Conservation (phyloP, 2,113 vertebrate species). For the Ceyx melanurus region DNA sequence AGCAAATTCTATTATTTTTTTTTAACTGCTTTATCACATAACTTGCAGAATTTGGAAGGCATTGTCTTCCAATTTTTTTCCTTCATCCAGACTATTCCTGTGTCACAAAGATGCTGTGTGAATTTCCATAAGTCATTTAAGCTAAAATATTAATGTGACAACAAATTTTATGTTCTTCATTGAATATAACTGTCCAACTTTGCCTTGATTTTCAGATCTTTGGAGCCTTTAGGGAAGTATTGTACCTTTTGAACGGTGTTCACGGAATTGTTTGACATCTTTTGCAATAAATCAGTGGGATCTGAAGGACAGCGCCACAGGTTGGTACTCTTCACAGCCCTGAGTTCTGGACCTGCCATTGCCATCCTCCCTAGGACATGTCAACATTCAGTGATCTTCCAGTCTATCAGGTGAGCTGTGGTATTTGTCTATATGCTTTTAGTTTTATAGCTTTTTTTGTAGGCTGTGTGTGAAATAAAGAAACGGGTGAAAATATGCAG, state of each 20-base stretch:
- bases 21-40: neutral
- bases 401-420: slow-evolving; percentile 16
- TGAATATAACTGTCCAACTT: neutral
- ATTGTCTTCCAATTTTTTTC: neutral
- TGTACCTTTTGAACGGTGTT: neutral
- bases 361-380: neutral
- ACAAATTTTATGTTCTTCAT: neutral
- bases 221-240: neutral
- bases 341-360: neutral
- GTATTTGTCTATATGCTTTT: neutral
- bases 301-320: neutral
- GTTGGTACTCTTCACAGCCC: neutral
- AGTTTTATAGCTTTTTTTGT: neutral
- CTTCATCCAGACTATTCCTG: neutral
- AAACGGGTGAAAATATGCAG: neutral
- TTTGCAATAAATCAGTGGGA: neutral
- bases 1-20: neutral
- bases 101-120: neutral
- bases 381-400: neutral
- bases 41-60: neutral
- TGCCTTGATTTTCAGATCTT: slow-evolving; percentile 51
- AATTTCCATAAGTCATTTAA: neutral
- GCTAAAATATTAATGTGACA: neutral
- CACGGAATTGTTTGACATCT: neutral
- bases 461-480: neutral